A percentile compares a stretch with the other conserved stretches of the same genome.
Conservation (phyloP, 2,113 vertebrate species). For the Pampusana beccarii region DNA sequence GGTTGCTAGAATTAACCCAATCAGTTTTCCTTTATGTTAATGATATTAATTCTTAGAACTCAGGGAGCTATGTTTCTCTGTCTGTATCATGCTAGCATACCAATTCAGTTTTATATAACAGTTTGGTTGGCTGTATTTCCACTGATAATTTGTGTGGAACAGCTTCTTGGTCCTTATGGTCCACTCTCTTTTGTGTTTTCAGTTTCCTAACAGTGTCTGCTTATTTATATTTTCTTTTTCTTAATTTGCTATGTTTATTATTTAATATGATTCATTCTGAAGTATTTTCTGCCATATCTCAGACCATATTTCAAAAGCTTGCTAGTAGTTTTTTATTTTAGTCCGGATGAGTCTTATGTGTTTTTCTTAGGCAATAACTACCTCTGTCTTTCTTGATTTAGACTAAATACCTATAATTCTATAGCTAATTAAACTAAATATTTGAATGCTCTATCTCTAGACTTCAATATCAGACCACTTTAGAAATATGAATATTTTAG, state of each 20-base stretch:
- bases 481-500: conserved; percentile 48
- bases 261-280: background rate
- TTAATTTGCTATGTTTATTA: background rate
- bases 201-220: background rate
- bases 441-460: conserved; percentile 18
- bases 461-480: conserved; percentile 37
- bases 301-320: background rate
- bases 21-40: conserved; percentile 17
- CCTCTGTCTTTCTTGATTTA: conserved; percentile 33
- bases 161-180: background rate
- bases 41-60: conserved; percentile 16
- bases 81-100: background rate
- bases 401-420: conserved; percentile 36
- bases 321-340: background rate
- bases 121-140: background rate
- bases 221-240: background rate
- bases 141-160: background rate
- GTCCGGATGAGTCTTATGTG: background rate
- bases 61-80: background rate
- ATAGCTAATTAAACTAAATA: conserved; percentile 51
- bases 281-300: background rate
- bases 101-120: background rate
- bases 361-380: conserved; percentile 15
- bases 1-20: background rate
- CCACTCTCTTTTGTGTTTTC: background rate